Percentiles rank a stretch among this genome's conserved stretches.
Evolutionary conservation across 2,113 vertebrate genomes (phyloP).

Genomic region (Macrotus californicus): DNA sequence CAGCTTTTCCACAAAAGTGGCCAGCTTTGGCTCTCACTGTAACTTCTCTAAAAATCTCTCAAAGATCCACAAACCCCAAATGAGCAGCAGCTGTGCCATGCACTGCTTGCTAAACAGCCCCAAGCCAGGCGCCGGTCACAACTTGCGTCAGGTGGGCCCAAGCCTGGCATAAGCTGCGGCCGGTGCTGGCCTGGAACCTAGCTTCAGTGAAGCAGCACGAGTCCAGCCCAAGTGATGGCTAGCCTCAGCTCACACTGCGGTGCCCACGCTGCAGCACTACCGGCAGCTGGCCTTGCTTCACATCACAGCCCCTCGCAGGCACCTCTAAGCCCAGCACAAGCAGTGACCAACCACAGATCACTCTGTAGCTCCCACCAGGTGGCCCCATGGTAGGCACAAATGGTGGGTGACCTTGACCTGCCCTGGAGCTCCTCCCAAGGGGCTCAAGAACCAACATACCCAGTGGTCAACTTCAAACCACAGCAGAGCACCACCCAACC

Average conservation of each 20-base stretch:
- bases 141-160: background rate
- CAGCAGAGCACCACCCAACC: background rate
- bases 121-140: too few relatives aligned
- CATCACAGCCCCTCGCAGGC: background rate
- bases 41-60: too few relatives aligned
- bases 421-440: background rate
- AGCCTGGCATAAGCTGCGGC: background rate
- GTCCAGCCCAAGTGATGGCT: background rate
- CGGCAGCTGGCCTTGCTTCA: background rate
- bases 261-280: background rate
- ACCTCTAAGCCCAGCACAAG: too few relatives aligned
- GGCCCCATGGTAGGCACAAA: background rate
- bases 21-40: too few relatives aligned
- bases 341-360: too few relatives aligned
- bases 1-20: background rate
- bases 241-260: background rate
- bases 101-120: too few relatives aligned
- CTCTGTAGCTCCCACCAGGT: background rate
- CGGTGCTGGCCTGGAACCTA: background rate
- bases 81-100: too few relatives aligned
- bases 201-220: background rate
- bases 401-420: background rate
- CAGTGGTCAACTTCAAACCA: background rate
- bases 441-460: background rate
- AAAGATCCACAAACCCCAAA: too few relatives aligned